phyloP scores from a whole-genome alignment of 2,113 vertebrate genomes.

The Solenodon paradoxus region DNA sequence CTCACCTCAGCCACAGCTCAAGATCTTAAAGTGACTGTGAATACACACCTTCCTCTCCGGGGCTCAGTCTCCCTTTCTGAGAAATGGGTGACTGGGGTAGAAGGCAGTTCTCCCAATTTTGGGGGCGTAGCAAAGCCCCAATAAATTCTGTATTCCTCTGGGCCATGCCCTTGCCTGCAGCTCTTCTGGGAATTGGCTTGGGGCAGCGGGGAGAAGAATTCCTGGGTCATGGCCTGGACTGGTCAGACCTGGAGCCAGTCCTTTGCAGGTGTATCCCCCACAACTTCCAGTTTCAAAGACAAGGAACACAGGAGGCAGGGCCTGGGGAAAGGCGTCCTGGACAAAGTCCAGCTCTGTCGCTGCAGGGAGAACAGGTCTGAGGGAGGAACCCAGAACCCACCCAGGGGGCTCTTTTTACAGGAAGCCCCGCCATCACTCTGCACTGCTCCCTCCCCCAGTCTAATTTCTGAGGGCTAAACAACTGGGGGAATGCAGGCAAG shows the following conservation, averaged over 20 bases:
- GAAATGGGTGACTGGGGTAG: not conserved
- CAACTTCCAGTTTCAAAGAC: not conserved
- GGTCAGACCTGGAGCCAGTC: not conserved
- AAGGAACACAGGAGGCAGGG: not conserved
- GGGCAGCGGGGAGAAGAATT: no score
- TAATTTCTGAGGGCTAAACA: slow-evolving; percentile 62
- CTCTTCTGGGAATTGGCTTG: no score
- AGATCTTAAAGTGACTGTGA: not conserved
- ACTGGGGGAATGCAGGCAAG: not conserved
- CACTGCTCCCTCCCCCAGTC: not conserved
- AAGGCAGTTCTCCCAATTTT: not conserved
- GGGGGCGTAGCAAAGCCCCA: no score
- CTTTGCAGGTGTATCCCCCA: not conserved
- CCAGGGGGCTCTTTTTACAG: not conserved
- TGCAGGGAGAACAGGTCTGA: not conserved
- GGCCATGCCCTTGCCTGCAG: no score
- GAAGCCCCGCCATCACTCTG: not conserved
- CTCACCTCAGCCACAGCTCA: not conserved
- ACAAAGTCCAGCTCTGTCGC: not conserved
- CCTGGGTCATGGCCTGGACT: not conserved
- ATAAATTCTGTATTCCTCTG: no score
- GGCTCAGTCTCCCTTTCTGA: not conserved
- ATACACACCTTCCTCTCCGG: not conserved
- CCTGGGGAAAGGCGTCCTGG: not conserved
- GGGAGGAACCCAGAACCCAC: not conserved